These are phyloP conservation scores for Pangasius djambal DNA, from an alignment of 2,797 vertebrate species.

Conservation along the genomic window DNA sequence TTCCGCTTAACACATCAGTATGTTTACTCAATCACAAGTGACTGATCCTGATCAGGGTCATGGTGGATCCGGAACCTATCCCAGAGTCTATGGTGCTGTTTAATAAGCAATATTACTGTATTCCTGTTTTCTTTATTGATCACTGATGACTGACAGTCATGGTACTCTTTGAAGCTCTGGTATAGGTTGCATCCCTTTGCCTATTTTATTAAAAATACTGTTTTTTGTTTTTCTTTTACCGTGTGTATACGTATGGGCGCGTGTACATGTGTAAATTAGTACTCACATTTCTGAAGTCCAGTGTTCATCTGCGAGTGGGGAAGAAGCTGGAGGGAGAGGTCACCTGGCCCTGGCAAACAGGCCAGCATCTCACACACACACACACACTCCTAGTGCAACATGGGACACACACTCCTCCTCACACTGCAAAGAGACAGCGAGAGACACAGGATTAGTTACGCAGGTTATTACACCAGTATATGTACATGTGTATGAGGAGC, in stretches of 20 bases:
- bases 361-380: constrained; percentile 97
- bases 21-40: neutral
- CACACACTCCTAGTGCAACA: constrained; percentile 89
- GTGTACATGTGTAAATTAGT: constrained; percentile 37
- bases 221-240: neutral
- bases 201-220: neutral
- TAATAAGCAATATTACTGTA: neutral
- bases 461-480: neutral
- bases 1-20: neutral
- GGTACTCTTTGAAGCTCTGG: neutral
- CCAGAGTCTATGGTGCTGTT: neutral
- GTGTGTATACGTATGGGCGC: neutral
- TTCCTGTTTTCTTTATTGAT: neutral
- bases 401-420: constrained; percentile 89
- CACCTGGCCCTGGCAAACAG: constrained; percentile 97
- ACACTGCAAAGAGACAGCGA: constrained; percentile 77
- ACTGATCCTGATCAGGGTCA: neutral
- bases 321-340: constrained; percentile 98
- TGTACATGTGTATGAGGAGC: neutral
- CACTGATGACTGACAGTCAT: neutral
- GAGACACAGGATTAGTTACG: constrained; percentile 29
- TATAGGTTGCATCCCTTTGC: neutral
- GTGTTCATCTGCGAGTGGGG: constrained; percentile 99
- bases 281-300: constrained; percentile 99
- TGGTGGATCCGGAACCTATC: neutral